Evolutionary conservation across 2,113 vertebrate genomes (phyloP).

Genomic region (Catharus fuscescens): DNA sequence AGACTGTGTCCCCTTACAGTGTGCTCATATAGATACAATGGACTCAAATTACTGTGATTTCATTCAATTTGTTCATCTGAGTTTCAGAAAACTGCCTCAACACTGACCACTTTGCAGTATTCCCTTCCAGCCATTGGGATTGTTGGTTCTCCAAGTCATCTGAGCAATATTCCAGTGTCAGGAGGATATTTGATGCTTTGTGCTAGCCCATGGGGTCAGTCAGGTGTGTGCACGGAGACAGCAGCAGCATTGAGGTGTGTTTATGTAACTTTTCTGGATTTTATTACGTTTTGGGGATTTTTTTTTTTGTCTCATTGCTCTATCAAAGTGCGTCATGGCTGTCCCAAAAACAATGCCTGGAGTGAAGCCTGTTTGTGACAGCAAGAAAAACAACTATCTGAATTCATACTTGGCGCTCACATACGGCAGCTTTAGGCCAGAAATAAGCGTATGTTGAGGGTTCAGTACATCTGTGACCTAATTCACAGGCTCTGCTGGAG

Average conservation of each 20-base stretch:
- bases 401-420: neutral
- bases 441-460: neutral
- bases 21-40: neutral
- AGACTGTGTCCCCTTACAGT: neutral
- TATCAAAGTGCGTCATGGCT: conserved; percentile 37
- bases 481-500: conserved; percentile 3
- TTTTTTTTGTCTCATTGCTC: neutral
- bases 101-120: neutral
- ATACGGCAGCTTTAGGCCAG: neutral
- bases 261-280: conserved; percentile 33
- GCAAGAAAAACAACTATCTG: conserved; percentile 41
- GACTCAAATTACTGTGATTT: neutral
- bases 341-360: conserved; percentile 62
- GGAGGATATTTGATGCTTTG: neutral
- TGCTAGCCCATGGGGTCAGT: neutral
- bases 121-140: neutral
- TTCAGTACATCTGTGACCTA: neutral
- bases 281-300: neutral
- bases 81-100: conserved; percentile 4
- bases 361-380: conserved; percentile 49
- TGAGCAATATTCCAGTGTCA: neutral
- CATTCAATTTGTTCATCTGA: neutral
- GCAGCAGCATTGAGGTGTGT: neutral
- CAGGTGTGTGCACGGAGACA: neutral
- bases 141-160: neutral